Base-by-base conservation (phyloP, 2,888 invertebrate genomes). In the Pterostichus madidus region DNA sequence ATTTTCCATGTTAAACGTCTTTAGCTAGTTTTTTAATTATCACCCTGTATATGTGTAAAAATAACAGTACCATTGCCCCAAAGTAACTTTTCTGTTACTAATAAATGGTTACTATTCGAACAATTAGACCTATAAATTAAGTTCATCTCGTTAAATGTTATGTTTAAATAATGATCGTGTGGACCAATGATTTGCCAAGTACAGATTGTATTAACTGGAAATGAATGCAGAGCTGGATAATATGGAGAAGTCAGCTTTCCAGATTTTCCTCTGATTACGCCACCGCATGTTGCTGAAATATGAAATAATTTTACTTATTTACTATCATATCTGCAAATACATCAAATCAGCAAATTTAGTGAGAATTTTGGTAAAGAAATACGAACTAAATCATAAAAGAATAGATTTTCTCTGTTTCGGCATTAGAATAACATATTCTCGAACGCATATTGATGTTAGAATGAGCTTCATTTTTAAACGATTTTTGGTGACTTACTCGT, bases 181-280 rank as follows among this genome's bases (percentile, higher is more conserved):
- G 91, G 91, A 5, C 92, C 92, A 84, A 92, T 90, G 24, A 98
- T 91, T 83, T 91, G 91, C 95, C 97, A 98, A 71, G 92, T 91
- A 88, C 98, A 98, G 31, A 94, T 91, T 5, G 92, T 87, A 84
- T 93, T 93, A 59, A 88, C 88, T 0, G 91, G 91, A 84, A 94
- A 93, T 32, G 89, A 86, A 24, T 89, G 87, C 84, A 90, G 86
- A 17, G 90, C 88, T 0, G 96, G 96, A 87, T 93, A 94, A 84
- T 93, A 92, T 0, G 96, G 96, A 7, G 95, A 94, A 0, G 88
- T 90, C 10, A 98, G 89, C 44, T 91, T 88, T 0, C 96, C 96
- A n/a, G 86, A 88, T 73, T 84, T 86, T 0, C 92, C 91, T 81
- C 93, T 89, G 71, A 93, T 91, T 0, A 94, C 94, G n/a, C 97